phyloP scores from a whole-genome alignment of 2,797 vertebrate species.

The Salmo trutta region DNA sequence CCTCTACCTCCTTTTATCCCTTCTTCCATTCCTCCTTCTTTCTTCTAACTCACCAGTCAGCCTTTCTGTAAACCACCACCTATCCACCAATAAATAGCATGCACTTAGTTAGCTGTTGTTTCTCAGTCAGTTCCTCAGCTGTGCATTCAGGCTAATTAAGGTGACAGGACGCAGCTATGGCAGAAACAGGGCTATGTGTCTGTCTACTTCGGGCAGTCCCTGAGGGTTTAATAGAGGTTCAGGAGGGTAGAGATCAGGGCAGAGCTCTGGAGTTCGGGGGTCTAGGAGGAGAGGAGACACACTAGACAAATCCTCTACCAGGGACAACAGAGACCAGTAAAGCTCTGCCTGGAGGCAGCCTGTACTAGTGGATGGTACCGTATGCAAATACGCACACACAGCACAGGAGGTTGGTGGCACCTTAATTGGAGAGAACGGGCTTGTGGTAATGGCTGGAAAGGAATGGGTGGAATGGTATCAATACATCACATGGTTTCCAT shows the following conservation, averaged over 20 bases:
- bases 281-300: conserved; percentile 38
- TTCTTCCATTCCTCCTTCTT: background rate
- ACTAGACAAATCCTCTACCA: conserved; percentile 70
- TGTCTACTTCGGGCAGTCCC: conserved; percentile 63
- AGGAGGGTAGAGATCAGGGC: conserved; percentile 62
- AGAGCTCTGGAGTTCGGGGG: conserved; percentile 40
- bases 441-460: too few relatives aligned
- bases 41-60: background rate
- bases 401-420: too few relatives aligned
- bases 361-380: background rate
- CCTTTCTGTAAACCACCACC: background rate
- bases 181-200: conserved; percentile 55
- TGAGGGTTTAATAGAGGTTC: conserved; percentile 73
- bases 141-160: conserved; percentile 69
- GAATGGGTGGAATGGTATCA: too few relatives aligned
- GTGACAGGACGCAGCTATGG: conserved; percentile 33
- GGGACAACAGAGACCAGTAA: conserved; percentile 33
- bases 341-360: background rate
- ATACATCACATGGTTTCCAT: too few relatives aligned
- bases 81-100: background rate
- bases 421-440: too few relatives aligned
- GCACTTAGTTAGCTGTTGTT: background rate
- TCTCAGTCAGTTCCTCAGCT: conserved; percentile 23
- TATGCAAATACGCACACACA: background rate
- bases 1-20: background rate